phyloP scores from a whole-genome alignment of 2,888 invertebrate genomes.

The Operophtera brumata region DNA sequence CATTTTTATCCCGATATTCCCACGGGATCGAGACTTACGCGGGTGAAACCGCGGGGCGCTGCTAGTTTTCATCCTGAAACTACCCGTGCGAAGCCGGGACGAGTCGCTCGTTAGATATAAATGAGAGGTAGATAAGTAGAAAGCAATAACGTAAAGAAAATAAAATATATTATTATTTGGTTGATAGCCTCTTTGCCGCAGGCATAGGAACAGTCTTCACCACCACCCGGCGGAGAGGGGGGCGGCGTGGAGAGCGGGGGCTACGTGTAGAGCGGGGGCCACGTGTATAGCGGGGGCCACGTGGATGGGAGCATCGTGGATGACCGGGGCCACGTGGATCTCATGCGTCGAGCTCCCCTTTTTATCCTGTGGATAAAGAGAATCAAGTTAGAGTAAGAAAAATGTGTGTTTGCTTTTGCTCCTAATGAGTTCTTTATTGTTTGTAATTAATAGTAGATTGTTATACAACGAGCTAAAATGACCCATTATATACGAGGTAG shows the following conservation, averaged over 20 bases:
- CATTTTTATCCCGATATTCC: too few species aligned
- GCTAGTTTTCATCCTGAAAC: too few species aligned
- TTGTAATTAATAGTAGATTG: too few species aligned
- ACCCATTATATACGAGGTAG: too few species aligned
- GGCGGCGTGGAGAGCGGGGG: neutral
- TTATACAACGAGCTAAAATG: too few species aligned
- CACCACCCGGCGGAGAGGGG: conserved; percentile 2
- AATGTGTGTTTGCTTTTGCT: neutral
- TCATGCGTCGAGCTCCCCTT: conserved; percentile 46
- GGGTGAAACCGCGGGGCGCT: too few species aligned
- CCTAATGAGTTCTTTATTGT: too few species aligned
- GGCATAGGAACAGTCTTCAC: neutral
- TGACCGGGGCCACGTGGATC: neutral
- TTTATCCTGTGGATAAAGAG: conserved; percentile 1
- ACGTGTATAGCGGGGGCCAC: conserved; percentile 3
- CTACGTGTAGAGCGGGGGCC: neutral
- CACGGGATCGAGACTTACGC: too few species aligned
- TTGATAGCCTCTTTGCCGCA: neutral
- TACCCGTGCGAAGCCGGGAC: too few species aligned
- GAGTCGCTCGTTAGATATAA: neutral
- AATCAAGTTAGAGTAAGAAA: neutral
- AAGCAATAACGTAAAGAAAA: neutral
- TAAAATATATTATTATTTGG: neutral
- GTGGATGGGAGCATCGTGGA: neutral
- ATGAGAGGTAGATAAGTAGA: neutral